Base-by-base conservation (phyloP, 1,140 invertebrate genomes). In the Meloidogyne hapla region DNA sequence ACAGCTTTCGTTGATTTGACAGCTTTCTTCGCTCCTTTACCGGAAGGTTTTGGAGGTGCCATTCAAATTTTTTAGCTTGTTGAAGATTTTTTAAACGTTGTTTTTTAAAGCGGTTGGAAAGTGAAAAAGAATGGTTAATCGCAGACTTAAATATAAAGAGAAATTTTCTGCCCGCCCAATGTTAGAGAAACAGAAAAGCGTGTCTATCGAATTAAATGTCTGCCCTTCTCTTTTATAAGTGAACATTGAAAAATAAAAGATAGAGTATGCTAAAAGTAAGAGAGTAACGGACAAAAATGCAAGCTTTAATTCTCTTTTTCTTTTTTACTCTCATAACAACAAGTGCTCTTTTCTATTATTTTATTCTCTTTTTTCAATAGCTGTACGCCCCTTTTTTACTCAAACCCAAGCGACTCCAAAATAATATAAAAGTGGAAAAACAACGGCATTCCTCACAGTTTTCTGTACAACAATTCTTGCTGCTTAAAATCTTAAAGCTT, bases 21-120 rank as follows among this genome's bases (percentile, higher is more conserved):
- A 26, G 81, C 80, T 56, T 83, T 83, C 71, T 81, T 81, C 26
- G 72, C 81, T 72, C 79, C 79, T 63, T 79, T 80, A 26, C 77
- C 81, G 45, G 77, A 45, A 26, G 81, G 81, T 64, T 81, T 81
- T 28, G 81, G 81, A 45, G 78, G 78, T 48, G 48, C 65, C 48
- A 56, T 56, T 56, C 8, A 1, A 0, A 1, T 33, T 33, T 33
- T 33, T 3, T 33, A 5, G 28, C 8, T 33, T 33, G 28, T n/a
- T n/a, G 15, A 48, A 18, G 13, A 12, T 42, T 5, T 42, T 12
- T 10, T 12, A 42, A 18, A 18, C 15, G 45, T 48, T 48, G 45
- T 42, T 42, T 10, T 42, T 42, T 42, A 13, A 42, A 42, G 40
- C 40, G 13, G 9, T 42, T 42, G 40, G 13, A 56, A 56, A 8